A percentile compares a stretch with the other conserved stretches of the same genome.
phyloP scores from a whole-genome alignment of 2,888 invertebrate genomes.

The Spisula solida region DNA sequence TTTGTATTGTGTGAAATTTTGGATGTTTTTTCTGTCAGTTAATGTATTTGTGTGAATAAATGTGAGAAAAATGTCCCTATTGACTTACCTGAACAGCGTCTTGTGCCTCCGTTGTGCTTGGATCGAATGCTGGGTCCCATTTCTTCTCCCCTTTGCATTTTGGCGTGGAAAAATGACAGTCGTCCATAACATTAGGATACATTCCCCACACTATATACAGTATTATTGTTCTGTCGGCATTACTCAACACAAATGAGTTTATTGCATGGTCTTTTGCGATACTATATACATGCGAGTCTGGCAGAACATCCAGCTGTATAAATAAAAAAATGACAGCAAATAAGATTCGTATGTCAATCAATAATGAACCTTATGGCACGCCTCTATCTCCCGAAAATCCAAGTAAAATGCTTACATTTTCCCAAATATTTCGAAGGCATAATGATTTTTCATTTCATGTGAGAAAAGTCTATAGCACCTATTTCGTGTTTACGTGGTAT shows the following conservation, averaged over 20 bases:
- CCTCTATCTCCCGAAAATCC: no score
- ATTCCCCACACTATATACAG: slow-evolving; percentile 82
- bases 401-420: no score
- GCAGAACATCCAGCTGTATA: slow-evolving; percentile 61
- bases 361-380: no score
- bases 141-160: slow-evolving; percentile 77
- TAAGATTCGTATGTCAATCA: no score
- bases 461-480: no score
- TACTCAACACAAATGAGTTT: slow-evolving; percentile 73
- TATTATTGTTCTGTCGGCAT: slow-evolving; percentile 61
- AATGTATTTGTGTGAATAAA: background rate
- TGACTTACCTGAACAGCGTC: slow-evolving; percentile 77
- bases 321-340: no score
- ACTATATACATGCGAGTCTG: slow-evolving; percentile 74
- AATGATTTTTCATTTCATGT: no score
- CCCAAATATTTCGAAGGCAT: no score
- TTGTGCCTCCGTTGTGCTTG: slow-evolving; percentile 80
- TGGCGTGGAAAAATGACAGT: slow-evolving; percentile 82
- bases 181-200: slow-evolving; percentile 75
- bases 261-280: slow-evolving; percentile 67
- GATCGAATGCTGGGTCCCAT: slow-evolving; percentile 81
- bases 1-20: no score
- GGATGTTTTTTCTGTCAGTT: no score
- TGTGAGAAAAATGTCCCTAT: no score
- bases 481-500: no score